Evolutionary conservation across 2,797 vertebrate genomes (phyloP), one percentile per base, ranked within the genome.

Genomic region (Helarctos malayanus): DNA sequence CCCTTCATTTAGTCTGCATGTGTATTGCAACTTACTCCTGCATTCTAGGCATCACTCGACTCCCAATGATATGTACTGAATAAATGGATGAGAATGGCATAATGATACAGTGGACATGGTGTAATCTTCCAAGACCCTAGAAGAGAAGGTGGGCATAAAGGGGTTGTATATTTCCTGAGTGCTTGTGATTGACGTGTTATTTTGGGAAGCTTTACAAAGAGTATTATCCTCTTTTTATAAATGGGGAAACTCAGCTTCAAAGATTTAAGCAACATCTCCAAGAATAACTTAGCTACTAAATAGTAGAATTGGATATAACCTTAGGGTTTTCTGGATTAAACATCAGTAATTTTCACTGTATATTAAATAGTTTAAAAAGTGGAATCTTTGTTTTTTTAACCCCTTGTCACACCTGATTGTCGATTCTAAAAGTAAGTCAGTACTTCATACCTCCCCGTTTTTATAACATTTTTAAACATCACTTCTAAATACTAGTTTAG

Each of bases 261-360:
- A 91, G 45, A 88, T 86, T 91, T 79, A 89, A 86, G 49, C 29
- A 69, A 49, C 14, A 75, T 45, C 32, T 27, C 16, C 25, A 35
- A 56, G 69, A 89, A 59, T 83, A 57, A 78, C 15, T 41, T 68
- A 85, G 8, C 49, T 59, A 88, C 85, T 86, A 85, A 81, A 63
- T 57, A 59, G 10, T 71, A 81, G 38, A 89, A 84, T 57, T 41
- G 3, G 38, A 38, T 63, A 11, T 21, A 68, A 84, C 13, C 9
- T 61, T 41, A 38, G 75, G 5, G 1, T 71, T 94, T 93, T 96
- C 32, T 93, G 56, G 84, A 63, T 79, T 84, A 15, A 45, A 0
- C 54, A 47, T 89, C 23, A 29, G 68, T 92, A 45, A 91, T 84
- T 96, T 97, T 79, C 25, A 57, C 10, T 93, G 23, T 71, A 2